phyloP scores from a whole-genome alignment of 2,888 invertebrate genomes.

The Athalia rosae region DNA sequence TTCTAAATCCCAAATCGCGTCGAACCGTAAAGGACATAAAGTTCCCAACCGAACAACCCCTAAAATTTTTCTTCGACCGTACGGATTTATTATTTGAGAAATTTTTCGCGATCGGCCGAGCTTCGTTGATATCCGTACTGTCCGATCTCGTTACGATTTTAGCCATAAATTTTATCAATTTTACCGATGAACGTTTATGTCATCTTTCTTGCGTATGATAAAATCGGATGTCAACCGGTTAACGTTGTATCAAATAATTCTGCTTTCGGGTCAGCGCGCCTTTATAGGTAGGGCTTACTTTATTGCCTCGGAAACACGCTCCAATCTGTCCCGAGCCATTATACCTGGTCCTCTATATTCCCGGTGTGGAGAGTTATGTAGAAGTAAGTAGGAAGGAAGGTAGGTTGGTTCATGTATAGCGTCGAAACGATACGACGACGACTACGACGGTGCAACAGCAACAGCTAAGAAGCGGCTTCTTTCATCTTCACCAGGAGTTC shows the following conservation, averaged over 20 bases:
- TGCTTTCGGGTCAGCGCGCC: background rate
- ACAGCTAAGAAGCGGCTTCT: constrained; percentile 57
- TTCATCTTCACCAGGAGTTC: constrained; percentile 64
- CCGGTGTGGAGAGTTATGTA: background rate
- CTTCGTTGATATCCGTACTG: no score
- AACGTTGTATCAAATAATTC: constrained; percentile 23
- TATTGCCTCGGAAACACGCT: constrained; percentile 58
- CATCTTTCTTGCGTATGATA: background rate
- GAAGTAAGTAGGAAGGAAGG: no score
- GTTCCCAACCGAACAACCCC: background rate
- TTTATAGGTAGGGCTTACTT: constrained; percentile 50
- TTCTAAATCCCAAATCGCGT: constrained; percentile 32
- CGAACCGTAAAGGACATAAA: constrained; percentile 43
- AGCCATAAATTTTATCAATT: no score
- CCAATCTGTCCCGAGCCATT: constrained; percentile 65
- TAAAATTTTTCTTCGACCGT: background rate
- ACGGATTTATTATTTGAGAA: no score
- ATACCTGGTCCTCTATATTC: constrained; percentile 59
- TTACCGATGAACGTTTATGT: no score
- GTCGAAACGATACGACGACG: constrained; percentile 52
- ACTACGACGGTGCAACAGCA: background rate
- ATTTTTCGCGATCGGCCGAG: no score
- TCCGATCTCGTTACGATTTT: no score
- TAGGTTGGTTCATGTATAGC: constrained; percentile 55
- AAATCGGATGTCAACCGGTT: constrained; percentile 1